Conservation (phyloP, 2,113 vertebrate species). For the Ramphastos sulfuratus region DNA sequence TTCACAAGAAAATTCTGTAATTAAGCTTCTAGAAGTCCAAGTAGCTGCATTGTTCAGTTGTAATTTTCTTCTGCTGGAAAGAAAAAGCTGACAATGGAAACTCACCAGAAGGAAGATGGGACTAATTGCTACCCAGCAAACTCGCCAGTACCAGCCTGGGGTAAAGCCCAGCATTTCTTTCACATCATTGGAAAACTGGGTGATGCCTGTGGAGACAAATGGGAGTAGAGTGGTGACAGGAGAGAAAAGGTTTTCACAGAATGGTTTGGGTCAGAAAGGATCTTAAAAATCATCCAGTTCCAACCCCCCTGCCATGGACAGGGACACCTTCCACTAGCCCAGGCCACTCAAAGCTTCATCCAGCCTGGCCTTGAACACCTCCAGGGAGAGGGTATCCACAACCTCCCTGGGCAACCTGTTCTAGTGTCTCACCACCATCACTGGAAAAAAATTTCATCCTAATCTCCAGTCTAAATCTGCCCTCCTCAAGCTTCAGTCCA, state of each 20-base stretch:
- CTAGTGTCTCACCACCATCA: too few relatives aligned
- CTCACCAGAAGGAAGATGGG: slow-evolving; percentile 95
- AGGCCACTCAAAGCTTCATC: too few relatives aligned
- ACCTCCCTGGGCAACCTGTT: too few relatives aligned
- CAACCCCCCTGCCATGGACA: too few relatives aligned
- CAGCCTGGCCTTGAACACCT: too few relatives aligned
- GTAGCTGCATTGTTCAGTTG: not conserved
- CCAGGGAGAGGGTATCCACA: too few relatives aligned
- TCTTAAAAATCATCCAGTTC: too few relatives aligned
- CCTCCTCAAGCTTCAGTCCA: too few relatives aligned
- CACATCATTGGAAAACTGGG: slow-evolving; percentile 90
- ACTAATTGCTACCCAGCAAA: slow-evolving; percentile 95
- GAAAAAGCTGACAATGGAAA: not conserved
- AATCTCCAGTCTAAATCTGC: too few relatives aligned
- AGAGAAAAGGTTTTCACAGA: not conserved
- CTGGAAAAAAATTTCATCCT: too few relatives aligned
- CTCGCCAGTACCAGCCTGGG: slow-evolving; percentile 91
- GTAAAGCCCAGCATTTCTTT: slow-evolving; percentile 93
- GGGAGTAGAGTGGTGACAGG: not conserved
- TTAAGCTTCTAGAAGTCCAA: not conserved
- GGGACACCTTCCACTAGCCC: too few relatives aligned
- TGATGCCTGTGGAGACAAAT: slow-evolving; percentile 81
- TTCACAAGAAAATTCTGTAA: not conserved
- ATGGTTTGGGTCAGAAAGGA: too few relatives aligned
- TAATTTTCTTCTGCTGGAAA: not conserved